These are phyloP conservation scores for Desmophyllum pertusum DNA, from an alignment of 92 coral and sea anemone genomes.

Conservation along the genomic window DNA sequence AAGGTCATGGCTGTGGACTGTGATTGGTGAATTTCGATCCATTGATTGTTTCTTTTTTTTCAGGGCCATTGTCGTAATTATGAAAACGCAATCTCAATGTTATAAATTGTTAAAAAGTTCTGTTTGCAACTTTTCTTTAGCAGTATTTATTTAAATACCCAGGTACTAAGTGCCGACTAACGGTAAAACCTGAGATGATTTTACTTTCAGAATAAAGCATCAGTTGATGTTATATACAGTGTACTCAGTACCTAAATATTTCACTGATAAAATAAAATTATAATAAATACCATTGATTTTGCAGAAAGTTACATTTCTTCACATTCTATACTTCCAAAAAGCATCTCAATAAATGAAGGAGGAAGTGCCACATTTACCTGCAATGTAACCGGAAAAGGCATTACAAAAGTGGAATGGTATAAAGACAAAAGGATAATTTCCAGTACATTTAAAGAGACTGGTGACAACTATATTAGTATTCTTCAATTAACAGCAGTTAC, in stretches of 20 bases:
- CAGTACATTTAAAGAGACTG: conserved; percentile 3
- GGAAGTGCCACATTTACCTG: conserved; percentile 52
- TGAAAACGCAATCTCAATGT: too few relatives aligned
- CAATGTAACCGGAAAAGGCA: conserved; percentile 21
- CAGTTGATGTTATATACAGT: too few relatives aligned
- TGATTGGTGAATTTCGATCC: too few relatives aligned
- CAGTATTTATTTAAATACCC: too few relatives aligned
- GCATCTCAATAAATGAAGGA: conserved; percentile 39
- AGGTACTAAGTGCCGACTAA: too few relatives aligned
- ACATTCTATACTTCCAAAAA: conserved; percentile 29
- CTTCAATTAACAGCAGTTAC: conserved; percentile 10
- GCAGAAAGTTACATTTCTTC: conserved; percentile 7
- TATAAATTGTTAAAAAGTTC: too few relatives aligned
- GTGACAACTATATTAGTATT: not conserved
- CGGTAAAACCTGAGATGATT: too few relatives aligned
- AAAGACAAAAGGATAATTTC: conserved; percentile 54
- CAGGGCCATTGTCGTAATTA: too few relatives aligned
- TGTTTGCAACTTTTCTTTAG: too few relatives aligned
- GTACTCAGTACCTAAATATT: not conserved
- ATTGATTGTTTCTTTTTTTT: too few relatives aligned
- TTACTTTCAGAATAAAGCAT: too few relatives aligned
- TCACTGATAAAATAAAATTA: not conserved
- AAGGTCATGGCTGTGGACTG: too few relatives aligned
- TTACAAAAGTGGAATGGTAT: conserved; percentile 61
- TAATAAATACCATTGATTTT: not conserved